phyloP scores from a whole-genome alignment of 2,113 vertebrate genomes.

The Microtus pennsylvanicus region DNA sequence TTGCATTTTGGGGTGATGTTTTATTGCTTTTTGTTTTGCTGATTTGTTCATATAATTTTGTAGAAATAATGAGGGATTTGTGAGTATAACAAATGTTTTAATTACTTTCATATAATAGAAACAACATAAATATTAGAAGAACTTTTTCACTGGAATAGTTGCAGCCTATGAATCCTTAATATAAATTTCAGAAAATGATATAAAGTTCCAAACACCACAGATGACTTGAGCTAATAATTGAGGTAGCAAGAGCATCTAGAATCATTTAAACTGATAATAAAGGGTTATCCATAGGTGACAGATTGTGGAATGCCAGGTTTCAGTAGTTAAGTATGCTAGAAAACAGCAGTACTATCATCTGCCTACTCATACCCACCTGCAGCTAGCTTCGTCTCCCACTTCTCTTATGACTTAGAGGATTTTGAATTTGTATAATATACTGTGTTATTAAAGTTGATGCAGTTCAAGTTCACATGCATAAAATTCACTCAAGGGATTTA shows the following conservation, averaged over 20 bases:
- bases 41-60: background rate
- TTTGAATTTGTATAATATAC: background rate
- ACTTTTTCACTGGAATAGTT: background rate
- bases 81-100: background rate
- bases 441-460: constrained; percentile 15
- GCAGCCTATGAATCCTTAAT: background rate
- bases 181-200: background rate
- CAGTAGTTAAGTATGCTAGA: constrained; percentile 30
- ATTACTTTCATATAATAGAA: background rate
- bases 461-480: background rate
- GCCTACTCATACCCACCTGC: background rate
- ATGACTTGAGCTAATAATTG: background rate
- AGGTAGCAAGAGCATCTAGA: constrained; percentile 31
- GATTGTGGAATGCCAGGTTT: constrained; percentile 14
- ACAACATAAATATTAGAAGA: background rate
- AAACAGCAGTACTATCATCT: background rate
- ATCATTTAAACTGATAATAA: constrained; percentile 50
- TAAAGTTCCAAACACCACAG: background rate
- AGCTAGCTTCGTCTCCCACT: background rate
- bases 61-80: background rate
- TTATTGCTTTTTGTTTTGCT: background rate
- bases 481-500: constrained; percentile 9
- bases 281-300: constrained; percentile 21
- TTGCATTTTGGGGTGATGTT: background rate
- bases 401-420: background rate